These are phyloP conservation scores for Drosophila navojoa DNA, from an alignment of 1,140 invertebrate species.

Conservation along the genomic window DNA sequence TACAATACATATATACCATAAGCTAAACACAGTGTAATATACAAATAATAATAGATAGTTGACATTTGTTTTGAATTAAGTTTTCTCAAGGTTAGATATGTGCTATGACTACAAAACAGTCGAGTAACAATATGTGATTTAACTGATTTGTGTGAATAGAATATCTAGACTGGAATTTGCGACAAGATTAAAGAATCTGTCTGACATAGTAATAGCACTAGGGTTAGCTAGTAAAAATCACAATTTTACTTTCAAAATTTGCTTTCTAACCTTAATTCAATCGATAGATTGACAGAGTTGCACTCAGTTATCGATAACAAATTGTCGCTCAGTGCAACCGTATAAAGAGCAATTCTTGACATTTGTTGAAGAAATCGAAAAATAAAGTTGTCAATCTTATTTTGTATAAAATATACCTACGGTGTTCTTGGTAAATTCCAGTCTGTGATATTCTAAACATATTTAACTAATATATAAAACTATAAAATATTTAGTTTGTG, in stretches of 20 bases:
- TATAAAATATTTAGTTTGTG: slow-evolving; percentile 4
- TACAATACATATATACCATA: background rate
- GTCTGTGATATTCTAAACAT: background rate
- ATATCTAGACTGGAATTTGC: slow-evolving; percentile 9
- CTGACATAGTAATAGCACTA: no score
- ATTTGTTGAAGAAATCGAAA: background rate
- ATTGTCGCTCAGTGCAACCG: background rate
- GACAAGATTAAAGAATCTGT: background rate
- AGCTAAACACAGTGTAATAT: slow-evolving; percentile 3
- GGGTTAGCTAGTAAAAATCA: no score
- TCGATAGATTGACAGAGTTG: background rate
- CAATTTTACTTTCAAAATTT: no score
- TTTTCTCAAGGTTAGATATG: background rate
- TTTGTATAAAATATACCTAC: no score
- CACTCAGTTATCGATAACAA: background rate
- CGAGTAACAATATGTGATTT: background rate
- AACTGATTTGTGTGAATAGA: background rate
- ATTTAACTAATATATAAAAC: slow-evolving; percentile 10
- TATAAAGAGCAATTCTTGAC: background rate
- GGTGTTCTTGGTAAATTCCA: slow-evolving; percentile 8
- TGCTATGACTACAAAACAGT: background rate
- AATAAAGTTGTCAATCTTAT: background rate
- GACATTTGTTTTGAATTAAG: slow-evolving; percentile 1
- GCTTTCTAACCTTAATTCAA: no score
- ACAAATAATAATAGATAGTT: slow-evolving; percentile 6